Evolutionary conservation across 2,888 invertebrate species (phyloP), one percentile per base, ranked within the genome.

Genomic region (Hirudinaria manillensis): DNA sequence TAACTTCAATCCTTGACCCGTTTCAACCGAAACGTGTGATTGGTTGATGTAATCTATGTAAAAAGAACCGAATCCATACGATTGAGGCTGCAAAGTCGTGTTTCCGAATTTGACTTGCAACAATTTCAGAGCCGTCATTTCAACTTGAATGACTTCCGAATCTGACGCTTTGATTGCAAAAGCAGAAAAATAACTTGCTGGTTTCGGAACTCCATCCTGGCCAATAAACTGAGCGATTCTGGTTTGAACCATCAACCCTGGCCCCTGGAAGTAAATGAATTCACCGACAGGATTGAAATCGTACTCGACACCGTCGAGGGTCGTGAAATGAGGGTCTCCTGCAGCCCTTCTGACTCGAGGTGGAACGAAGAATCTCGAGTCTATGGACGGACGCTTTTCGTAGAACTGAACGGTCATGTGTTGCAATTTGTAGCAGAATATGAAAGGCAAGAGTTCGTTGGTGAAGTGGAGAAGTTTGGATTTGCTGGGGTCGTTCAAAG

Each of bases 321-420:
- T 75, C 10, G 32, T 45, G 67, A 75, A 75, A 56, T 75, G 75
- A 34, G 75, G 75, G 38, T 75, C 75, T 10, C 75, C 75, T 19
- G 7, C n/a, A 4, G 36, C 75, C 21, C 32, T 32, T 16, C n/a
- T 45, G n/a, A 36, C n/a, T 16, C 38, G 38, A 13, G 75, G 75
- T 38, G 72, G 66, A 24, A 66, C 51, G 29, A 65, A 75, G 24
- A 16, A 61, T n/a, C 61, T 29, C 2, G 75, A 75, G 65, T 53
- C 66, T 19, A 72, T 66, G 21, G 75, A 72, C 2, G 72, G 75
- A 24, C 75, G 61, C 65, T 75, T 75, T 29, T 61, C 66, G 51
- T 75, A 75, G 36, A 65, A 75, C 51, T 72, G 61, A 53, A 36
- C 45, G 55, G 66, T 72, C 24, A 38, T 16, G 24, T 65, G 29